Percentiles rank a stretch among this genome's conserved stretches.
Conservation (phyloP, 2,888 invertebrate species). For the Hydriomena furcata region DNA sequence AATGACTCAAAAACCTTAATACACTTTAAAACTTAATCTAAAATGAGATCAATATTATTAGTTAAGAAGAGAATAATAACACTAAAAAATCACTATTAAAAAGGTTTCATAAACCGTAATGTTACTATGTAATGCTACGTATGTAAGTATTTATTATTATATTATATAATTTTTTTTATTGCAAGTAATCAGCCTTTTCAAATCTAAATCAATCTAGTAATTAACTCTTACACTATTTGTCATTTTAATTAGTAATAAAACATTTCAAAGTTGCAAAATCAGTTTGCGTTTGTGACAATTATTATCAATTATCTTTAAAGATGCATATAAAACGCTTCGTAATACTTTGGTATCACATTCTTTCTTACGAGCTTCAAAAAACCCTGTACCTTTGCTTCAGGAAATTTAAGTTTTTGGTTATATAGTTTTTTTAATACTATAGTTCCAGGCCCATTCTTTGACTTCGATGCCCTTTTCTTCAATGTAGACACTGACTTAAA, state of each 20-base stretch:
- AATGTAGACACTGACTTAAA: constrained; percentile 7
- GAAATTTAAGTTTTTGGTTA: constrained; percentile 1
- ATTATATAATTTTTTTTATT: too few species aligned
- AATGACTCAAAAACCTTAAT: too few species aligned
- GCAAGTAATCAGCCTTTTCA: too few species aligned
- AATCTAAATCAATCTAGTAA: too few species aligned
- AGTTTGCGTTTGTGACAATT: background rate
- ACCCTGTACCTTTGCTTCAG: constrained; percentile 2
- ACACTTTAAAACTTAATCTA: too few species aligned
- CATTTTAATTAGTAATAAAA: too few species aligned
- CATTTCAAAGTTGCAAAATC: background rate
- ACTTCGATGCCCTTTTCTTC: constrained; percentile 6
- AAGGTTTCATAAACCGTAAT: too few species aligned
- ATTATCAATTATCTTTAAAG: constrained; percentile 2
- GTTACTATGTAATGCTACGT: too few species aligned
- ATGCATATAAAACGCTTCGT: constrained; percentile 10
- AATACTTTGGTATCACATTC: constrained; percentile 13
- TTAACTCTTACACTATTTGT: constrained; percentile 1
- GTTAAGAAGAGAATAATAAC: too few species aligned
- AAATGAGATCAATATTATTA: too few species aligned
- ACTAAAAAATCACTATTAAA: too few species aligned
- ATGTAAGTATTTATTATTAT: too few species aligned
- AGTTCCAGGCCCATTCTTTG: background rate
- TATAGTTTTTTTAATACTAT: background rate
- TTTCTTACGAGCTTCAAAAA: constrained; percentile 4